Percentiles rank a stretch among this genome's conserved stretches.
Conservation (phyloP, 1,140 invertebrate species). For the Colletes gigas region DNA sequence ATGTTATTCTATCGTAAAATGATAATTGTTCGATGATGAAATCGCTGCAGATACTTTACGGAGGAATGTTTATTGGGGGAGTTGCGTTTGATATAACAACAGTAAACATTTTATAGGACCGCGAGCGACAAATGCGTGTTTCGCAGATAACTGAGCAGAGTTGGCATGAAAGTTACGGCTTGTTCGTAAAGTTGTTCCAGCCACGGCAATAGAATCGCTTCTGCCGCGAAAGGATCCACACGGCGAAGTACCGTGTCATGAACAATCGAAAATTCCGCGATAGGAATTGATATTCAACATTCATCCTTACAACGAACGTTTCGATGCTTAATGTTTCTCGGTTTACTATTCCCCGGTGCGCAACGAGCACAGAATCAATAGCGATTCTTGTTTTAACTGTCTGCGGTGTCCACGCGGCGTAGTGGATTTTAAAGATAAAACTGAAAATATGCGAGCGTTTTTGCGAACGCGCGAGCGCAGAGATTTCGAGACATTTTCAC, state of each 20-base stretch:
- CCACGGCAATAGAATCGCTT: neutral
- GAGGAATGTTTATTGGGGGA: neutral
- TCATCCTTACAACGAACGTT: neutral
- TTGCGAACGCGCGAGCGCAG: neutral
- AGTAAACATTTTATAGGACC: neutral
- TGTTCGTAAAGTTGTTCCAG: neutral
- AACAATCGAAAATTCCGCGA: neutral
- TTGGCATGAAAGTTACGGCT: neutral
- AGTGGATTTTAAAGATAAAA: slow-evolving; percentile 4
- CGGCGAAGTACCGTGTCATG: neutral
- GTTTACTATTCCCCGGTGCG: neutral
- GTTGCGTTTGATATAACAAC: neutral
- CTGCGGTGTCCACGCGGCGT: neutral
- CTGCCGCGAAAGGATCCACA: neutral
- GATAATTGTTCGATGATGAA: slow-evolving; percentile 19
- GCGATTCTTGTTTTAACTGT: slow-evolving; percentile 15
- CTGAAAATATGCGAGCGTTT: neutral
- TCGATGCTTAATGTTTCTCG: neutral
- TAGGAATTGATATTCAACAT: neutral
- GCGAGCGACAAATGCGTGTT: neutral
- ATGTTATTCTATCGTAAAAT: too few relatives aligned
- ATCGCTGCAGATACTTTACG: slow-evolving; percentile 17
- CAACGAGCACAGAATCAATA: slow-evolving; percentile 3
- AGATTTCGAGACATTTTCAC: neutral
- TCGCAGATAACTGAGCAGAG: neutral